Percentiles rank a stretch among this genome's conserved stretches.
Conservation (phyloP, 2,113 vertebrate species). For the Malurus alboscapulatus region DNA sequence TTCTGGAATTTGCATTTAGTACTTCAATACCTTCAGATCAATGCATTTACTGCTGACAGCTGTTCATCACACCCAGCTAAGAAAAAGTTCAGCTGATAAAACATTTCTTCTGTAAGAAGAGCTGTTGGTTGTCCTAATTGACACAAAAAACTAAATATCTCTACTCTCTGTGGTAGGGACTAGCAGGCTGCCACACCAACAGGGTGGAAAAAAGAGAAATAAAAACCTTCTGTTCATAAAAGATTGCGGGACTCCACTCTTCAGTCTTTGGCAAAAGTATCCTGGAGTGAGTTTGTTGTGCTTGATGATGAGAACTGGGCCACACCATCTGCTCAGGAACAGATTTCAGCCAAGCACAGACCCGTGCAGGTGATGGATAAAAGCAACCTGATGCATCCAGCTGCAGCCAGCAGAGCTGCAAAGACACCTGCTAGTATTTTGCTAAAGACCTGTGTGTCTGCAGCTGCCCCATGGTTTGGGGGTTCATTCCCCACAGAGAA, state of each 20-base stretch:
- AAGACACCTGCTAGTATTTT: neutral
- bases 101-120: neutral
- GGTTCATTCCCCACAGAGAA: neutral
- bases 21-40: neutral
- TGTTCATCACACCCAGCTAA: constrained; percentile 13
- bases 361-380: neutral
- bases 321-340: neutral
- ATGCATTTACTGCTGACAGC: neutral
- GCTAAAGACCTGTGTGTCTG: neutral
- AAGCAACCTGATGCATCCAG: neutral
- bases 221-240: neutral
- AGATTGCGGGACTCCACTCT: neutral
- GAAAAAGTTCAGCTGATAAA: constrained; percentile 19
- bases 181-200: neutral
- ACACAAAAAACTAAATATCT: neutral
- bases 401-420: neutral
- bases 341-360: neutral
- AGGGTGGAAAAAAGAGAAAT: neutral
- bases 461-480: neutral
- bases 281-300: neutral
- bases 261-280: neutral
- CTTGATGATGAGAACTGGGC: neutral
- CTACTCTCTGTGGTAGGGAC: neutral
- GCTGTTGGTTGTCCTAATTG: neutral
- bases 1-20: neutral